Conservation (phyloP, 2,113 vertebrate species). For the Chunga burmeisteri region DNA sequence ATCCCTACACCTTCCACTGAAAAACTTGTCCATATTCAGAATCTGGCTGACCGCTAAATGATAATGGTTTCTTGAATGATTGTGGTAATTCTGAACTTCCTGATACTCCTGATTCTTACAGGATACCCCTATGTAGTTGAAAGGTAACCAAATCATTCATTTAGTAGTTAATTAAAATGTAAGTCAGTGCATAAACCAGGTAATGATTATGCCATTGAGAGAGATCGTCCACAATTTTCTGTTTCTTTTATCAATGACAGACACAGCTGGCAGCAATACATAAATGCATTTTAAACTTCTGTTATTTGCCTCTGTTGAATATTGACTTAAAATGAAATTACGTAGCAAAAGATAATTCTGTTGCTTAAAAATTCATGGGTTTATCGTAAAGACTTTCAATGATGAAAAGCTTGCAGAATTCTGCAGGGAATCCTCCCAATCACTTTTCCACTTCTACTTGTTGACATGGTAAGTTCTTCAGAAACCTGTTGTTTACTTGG, state of each 20-base stretch:
- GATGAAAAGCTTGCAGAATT: neutral
- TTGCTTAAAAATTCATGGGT: neutral
- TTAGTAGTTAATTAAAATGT: neutral
- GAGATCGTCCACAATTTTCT: neutral
- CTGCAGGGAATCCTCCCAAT: neutral
- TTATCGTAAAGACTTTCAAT: neutral
- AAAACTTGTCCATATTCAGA: neutral
- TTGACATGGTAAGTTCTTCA: neutral
- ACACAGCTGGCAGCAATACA: neutral
- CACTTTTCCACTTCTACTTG: neutral
- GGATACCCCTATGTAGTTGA: neutral
- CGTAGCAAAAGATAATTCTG: neutral
- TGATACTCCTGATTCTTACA: neutral
- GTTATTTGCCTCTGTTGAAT: neutral
- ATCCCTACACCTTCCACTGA: neutral
- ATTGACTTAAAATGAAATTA: neutral
- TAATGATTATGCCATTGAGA: neutral
- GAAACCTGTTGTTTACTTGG: neutral
- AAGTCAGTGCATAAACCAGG: neutral
- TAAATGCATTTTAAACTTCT: neutral
- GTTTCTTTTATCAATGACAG: neutral
- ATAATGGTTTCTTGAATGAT: neutral
- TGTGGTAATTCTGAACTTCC: neutral
- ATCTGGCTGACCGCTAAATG: neutral
- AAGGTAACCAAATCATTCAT: neutral